These are phyloP conservation scores for Malthinus seriepunctatus DNA, from an alignment of 2,888 invertebrate species.

Conservation along the genomic window DNA sequence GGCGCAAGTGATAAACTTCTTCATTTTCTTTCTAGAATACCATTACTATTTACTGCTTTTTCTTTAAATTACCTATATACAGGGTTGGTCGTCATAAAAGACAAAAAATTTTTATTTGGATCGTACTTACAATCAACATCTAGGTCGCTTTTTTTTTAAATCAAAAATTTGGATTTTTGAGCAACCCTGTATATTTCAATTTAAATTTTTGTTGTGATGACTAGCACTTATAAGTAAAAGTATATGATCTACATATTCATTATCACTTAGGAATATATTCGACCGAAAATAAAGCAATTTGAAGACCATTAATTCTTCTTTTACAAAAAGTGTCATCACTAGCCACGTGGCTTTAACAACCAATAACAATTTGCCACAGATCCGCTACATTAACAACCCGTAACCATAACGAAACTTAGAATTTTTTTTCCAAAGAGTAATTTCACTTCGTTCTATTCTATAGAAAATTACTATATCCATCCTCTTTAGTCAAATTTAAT, in stretches of 20 bases:
- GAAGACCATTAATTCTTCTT: slow-evolving; percentile 23
- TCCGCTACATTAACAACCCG: slow-evolving; percentile 53
- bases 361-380: slow-evolving; percentile 55
- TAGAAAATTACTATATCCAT: neutral
- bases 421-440: slow-evolving; percentile 19
- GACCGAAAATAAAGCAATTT: slow-evolving; percentile 26
- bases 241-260: neutral
- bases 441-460: slow-evolving; percentile 2
- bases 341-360: slow-evolving; percentile 54
- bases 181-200: too few relatives aligned
- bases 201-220: neutral
- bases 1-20: neutral
- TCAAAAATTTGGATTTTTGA: too few relatives aligned
- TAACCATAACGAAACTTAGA: slow-evolving; percentile 44
- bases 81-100: neutral
- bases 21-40: too few relatives aligned
- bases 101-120: too few relatives aligned
- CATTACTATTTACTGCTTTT: neutral
- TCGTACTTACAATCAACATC: too few relatives aligned
- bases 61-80: neutral
- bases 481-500: slow-evolving; percentile 2
- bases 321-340: slow-evolving; percentile 39
- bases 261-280: slow-evolving; percentile 3
- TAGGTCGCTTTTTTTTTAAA: too few relatives aligned
- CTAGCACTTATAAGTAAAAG: neutral